phyloP scores from a whole-genome alignment of 2,113 vertebrate species.

The Setophaga kirtlandii region DNA sequence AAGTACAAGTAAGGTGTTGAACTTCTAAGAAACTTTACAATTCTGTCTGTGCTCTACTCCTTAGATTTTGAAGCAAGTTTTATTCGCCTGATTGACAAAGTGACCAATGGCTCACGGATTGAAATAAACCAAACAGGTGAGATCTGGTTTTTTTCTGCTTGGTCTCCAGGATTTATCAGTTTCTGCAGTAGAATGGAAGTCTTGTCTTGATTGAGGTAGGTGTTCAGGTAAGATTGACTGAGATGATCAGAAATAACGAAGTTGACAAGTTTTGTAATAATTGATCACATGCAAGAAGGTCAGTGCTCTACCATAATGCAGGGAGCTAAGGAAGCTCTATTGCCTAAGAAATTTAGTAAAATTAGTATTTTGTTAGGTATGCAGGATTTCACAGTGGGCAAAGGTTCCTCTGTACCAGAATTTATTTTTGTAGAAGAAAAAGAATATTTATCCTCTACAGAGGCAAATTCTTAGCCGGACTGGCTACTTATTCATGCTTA shows the following conservation, averaged over 20 bases:
- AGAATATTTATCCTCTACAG: neutral
- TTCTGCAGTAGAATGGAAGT: neutral
- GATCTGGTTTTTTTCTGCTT: neutral
- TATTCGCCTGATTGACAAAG: constrained; percentile 92
- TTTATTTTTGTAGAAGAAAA: neutral
- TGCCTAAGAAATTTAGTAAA: neutral
- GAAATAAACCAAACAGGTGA: constrained; percentile 98
- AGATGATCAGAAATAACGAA: neutral
- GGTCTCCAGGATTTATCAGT: neutral
- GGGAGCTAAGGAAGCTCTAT: neutral
- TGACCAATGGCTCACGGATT: constrained; percentile 94
- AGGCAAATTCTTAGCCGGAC: neutral
- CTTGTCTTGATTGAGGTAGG: neutral
- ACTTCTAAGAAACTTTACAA: neutral
- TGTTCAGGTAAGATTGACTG: neutral
- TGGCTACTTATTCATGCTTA: neutral
- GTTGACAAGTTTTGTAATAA: neutral
- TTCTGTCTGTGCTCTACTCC: neutral
- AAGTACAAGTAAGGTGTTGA: neutral
- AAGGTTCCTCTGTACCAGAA: neutral
- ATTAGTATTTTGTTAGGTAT: neutral
- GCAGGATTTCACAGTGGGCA: neutral
- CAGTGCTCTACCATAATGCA: neutral
- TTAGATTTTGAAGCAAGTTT: constrained; percentile 98
- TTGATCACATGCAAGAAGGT: neutral